phyloP scores from a whole-genome alignment of 2,797 vertebrate species.

The Notolepis coatsorum region DNA sequence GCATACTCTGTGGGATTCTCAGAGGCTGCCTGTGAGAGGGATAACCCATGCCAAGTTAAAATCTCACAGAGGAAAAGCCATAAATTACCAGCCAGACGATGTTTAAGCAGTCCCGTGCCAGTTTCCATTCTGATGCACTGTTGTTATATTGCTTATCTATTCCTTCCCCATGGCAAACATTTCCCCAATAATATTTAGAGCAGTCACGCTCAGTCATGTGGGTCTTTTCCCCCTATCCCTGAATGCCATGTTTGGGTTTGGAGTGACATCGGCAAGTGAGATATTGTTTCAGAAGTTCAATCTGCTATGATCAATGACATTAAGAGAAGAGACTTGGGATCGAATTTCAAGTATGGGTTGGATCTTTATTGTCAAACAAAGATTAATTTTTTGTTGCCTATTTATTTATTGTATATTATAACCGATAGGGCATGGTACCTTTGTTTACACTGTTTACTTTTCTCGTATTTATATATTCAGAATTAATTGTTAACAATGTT shows the following conservation, averaged over 20 bases:
- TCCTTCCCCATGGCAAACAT: conserved; percentile 57
- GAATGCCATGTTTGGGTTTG: conserved; percentile 44
- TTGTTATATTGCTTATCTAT: conserved; percentile 66
- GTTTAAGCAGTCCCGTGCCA: conserved; percentile 45
- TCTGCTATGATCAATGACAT: too few relatives aligned
- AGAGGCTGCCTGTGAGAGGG: conserved; percentile 36
- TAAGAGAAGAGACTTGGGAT: too few relatives aligned
- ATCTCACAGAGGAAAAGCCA: conserved; percentile 56
- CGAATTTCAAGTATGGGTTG: too few relatives aligned
- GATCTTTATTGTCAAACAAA: too few relatives aligned
- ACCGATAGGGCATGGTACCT: too few relatives aligned
- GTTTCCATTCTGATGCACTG: conserved; percentile 58
- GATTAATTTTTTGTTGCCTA: too few relatives aligned
- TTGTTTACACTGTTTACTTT: too few relatives aligned
- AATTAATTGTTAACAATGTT: too few relatives aligned
- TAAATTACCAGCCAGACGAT: conserved; percentile 58
- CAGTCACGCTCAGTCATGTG: conserved; percentile 36
- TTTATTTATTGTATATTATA: too few relatives aligned
- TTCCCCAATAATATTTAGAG: conserved; percentile 62
- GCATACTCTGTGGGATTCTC: conserved; percentile 49
- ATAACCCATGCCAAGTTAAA: conserved; percentile 48
- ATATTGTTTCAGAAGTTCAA: conserved; percentile 1
- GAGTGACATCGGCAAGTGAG: conserved; percentile 28
- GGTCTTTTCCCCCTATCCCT: background rate
- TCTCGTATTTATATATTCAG: too few relatives aligned